phyloP scores from a whole-genome alignment of 2,797 vertebrate genomes.

The Sebastes flavidus region DNA sequence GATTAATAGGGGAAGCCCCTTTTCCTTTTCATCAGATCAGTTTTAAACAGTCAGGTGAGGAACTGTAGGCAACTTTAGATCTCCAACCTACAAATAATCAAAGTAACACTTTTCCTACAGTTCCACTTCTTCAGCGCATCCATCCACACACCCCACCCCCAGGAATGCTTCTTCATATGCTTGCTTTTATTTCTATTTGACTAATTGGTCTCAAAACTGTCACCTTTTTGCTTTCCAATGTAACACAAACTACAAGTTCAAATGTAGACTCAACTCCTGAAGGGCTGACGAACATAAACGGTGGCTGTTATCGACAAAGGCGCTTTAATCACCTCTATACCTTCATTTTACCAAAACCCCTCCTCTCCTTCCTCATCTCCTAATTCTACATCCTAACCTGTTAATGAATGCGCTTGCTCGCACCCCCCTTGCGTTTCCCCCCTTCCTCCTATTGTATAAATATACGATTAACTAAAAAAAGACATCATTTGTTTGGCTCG shows the following conservation, averaged over 20 bases:
- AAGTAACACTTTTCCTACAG: not conserved
- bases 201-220: not conserved
- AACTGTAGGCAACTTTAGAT: not conserved
- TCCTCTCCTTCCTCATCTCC: not conserved
- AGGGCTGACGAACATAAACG: not conserved
- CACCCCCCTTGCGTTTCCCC: constrained; percentile 3
- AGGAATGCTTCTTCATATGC: not conserved
- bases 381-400: constrained; percentile 7
- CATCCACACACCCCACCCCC: not conserved
- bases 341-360: not conserved
- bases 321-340: not conserved
- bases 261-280: not conserved
- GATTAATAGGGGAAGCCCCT: not conserved
- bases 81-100: not conserved
- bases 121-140: too few relatives aligned
- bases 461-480: constrained; percentile 76
- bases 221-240: not conserved
- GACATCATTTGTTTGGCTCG: constrained; percentile 69
- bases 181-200: not conserved
- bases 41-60: not conserved
- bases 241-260: not conserved
- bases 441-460: constrained; percentile 60
- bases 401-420: constrained; percentile 4
- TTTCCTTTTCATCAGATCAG: not conserved
- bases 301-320: not conserved